Percentiles rank a stretch among this genome's conserved stretches.
Evolutionary conservation across 2,888 invertebrate genomes (phyloP).

Genomic region (Tipula lateralis): DNA sequence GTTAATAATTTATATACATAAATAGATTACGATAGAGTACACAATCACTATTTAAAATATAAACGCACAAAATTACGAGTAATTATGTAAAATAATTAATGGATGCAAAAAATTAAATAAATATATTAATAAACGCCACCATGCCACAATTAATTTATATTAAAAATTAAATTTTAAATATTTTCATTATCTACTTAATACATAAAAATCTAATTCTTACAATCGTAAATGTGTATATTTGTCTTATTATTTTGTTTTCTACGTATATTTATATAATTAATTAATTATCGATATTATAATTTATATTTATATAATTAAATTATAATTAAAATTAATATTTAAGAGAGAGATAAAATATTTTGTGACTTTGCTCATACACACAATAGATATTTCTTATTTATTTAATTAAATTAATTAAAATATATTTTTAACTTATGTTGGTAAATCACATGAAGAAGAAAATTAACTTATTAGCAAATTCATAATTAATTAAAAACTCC

Average conservation of each 20-base stretch:
- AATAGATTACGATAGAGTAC: background rate
- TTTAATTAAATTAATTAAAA: background rate
- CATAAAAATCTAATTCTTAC: conserved; percentile 4
- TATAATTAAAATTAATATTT: background rate
- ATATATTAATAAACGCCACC: background rate
- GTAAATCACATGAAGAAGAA: background rate
- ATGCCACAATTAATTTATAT: background rate
- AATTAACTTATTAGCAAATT: background rate
- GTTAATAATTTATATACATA: background rate
- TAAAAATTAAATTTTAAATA: background rate
- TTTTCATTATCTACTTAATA: background rate
- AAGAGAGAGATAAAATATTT: background rate
- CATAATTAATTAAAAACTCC: background rate
- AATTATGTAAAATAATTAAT: background rate
- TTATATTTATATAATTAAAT: background rate
- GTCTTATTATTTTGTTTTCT: background rate
- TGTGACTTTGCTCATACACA: background rate
- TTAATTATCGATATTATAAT: background rate
- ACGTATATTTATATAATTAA: background rate
- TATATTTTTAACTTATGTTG: background rate
- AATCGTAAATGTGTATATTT: background rate
- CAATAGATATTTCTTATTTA: background rate
- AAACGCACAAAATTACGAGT: background rate
- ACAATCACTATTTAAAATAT: background rate
- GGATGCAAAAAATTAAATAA: background rate